Conservation (phyloP, 2,888 invertebrate species). For the Calliscelio sp. region DNA sequence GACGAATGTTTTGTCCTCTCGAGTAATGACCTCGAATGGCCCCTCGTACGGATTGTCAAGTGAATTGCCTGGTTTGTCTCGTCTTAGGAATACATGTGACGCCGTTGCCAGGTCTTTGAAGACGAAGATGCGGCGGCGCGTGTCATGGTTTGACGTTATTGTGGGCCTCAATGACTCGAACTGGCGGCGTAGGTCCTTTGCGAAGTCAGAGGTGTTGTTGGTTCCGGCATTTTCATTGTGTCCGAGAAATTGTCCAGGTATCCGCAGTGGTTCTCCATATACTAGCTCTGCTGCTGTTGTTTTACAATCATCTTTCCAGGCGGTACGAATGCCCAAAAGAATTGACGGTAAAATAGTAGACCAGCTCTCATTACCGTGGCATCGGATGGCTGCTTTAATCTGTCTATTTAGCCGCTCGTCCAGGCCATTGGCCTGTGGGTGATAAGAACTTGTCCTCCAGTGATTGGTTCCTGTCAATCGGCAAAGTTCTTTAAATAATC, state of each 20-base stretch:
- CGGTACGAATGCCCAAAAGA: too few relatives aligned
- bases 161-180: too few relatives aligned
- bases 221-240: too few relatives aligned
- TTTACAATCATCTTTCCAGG: too few relatives aligned
- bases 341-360: too few relatives aligned
- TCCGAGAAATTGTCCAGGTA: neutral
- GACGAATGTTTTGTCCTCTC: too few relatives aligned
- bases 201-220: too few relatives aligned
- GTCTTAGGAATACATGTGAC: neutral
- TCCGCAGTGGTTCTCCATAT: neutral
- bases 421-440: slow-evolving; percentile 66
- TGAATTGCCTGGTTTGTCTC: neutral
- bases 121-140: too few relatives aligned
- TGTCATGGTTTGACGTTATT: too few relatives aligned
- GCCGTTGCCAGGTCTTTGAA: neutral
- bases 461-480: slow-evolving; percentile 51
- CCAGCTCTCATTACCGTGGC: neutral
- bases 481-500: slow-evolving; percentile 69
- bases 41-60: neutral
- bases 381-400: slow-evolving; percentile 29
- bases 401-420: slow-evolving; percentile 33
- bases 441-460: slow-evolving; percentile 64
- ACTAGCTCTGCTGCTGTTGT: too few relatives aligned
- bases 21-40: neutral
- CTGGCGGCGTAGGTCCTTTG: too few relatives aligned